These are phyloP conservation scores for Pogonocichla stellata DNA, from an alignment of 2,113 vertebrate genomes.

Conservation along the genomic window DNA sequence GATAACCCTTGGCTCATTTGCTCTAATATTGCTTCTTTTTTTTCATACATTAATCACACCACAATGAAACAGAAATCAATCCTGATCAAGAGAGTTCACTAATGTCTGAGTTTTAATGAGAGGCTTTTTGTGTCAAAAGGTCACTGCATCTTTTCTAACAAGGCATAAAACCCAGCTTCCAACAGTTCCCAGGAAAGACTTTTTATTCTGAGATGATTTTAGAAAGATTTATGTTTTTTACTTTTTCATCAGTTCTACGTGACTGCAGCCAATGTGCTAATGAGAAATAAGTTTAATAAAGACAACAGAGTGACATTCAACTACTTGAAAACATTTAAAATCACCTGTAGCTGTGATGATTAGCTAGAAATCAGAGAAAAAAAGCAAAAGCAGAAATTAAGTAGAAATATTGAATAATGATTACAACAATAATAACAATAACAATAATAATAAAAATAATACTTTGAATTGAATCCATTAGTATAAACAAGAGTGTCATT, in stretches of 20 bases:
- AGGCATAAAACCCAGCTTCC: background rate
- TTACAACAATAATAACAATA: background rate
- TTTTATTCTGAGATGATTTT: background rate
- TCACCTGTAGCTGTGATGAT: background rate
- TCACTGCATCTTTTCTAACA: background rate
- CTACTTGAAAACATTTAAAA: background rate
- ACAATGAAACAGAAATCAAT: slow-evolving; percentile 33
- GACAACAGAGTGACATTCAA: background rate
- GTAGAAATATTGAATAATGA: background rate
- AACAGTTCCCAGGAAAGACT: background rate
- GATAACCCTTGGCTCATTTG: slow-evolving; percentile 9
- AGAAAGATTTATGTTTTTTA: background rate
- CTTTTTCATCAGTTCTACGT: background rate
- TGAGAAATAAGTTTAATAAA: background rate
- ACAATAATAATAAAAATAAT: background rate
- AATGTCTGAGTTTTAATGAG: slow-evolving; percentile 36
- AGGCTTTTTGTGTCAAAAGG: slow-evolving; percentile 12
- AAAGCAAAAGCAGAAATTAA: background rate
- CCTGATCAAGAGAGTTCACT: slow-evolving; percentile 21
- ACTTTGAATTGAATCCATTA: background rate
- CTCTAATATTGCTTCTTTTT: background rate
- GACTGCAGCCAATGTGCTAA: background rate
- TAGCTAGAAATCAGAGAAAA: background rate
- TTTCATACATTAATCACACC: slow-evolving; percentile 17
- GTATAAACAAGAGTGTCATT: background rate